Evolutionary conservation across 2,888 invertebrate genomes (phyloP), one percentile per base, ranked within the genome.

Genomic region (Sarcophaga caerulescens): DNA sequence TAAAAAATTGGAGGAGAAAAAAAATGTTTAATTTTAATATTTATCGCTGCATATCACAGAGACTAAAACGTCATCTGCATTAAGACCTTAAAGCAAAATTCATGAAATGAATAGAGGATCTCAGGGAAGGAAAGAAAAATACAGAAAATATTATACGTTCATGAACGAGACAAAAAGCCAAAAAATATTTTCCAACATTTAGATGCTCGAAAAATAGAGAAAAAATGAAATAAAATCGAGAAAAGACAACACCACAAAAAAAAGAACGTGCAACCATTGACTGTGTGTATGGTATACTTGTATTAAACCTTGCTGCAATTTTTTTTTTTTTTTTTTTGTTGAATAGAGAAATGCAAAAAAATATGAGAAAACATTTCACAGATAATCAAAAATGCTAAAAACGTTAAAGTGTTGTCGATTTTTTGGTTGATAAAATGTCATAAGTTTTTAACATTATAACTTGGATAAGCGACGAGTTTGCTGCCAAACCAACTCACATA

Each of bases 381-480:
- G 81, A 86, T 84, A 84, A 86, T 84, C 86, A 78, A 86, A 86
- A 84, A 86, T 86, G 73, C 80, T 77, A 83, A 80, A 83, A 85
- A 81, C 77, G 80, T 81, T 81, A 80, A 81, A 77, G 80, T 74
- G 76, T 62, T 80, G 79, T 76, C 71, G 85, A 79, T 85, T 82
- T 85, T 79, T 74, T 45, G 76, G 76, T 44, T 82, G 79, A 63
- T 63, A 60, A 78, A 82, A 79, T 79, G 71, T 79, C 66, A 85
- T 75, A 82, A 82, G 79, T 82, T 82, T 75, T 66, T 52, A 65
- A 71, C 68, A 80, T 80, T 80, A 73, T 69, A 83, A 69, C 66
- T 65, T 81, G 63, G 73, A 78, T 78, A 77, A 52, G 17, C 52
- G 17, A 52, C 52, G 52, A 52, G 52, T 17, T 12, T 3, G 14